These are phyloP conservation scores for Platorchestia sp. DNA, from an alignment of 1,140 invertebrate species.

Conservation along the genomic window DNA sequence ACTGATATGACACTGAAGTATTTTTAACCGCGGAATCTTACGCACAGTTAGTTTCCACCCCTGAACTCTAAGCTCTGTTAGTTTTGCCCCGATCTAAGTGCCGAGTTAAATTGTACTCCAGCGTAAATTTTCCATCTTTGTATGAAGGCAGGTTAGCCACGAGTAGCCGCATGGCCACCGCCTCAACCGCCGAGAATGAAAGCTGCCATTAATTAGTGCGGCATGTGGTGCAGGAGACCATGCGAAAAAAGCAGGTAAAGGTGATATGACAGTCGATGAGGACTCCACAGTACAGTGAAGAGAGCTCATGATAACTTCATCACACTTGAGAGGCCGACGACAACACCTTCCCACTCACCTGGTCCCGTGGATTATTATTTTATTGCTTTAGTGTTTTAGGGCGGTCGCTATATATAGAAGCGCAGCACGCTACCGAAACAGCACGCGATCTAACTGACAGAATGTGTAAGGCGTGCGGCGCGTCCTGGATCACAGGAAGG, in stretches of 20 bases:
- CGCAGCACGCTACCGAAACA: background rate
- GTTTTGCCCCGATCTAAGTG: no score
- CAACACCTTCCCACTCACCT: conserved; percentile 41
- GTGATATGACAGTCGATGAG: background rate
- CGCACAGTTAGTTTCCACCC: no score
- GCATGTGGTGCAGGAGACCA: background rate
- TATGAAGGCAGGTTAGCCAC: background rate
- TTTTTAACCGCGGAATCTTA: no score
- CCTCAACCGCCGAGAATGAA: background rate
- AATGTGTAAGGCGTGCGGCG: no score
- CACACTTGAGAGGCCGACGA: background rate
- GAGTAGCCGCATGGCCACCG: background rate
- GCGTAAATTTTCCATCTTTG: background rate
- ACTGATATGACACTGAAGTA: no score
- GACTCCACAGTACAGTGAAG: background rate
- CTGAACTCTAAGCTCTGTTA: no score
- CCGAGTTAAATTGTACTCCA: background rate
- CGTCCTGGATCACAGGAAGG: no score
- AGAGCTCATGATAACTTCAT: background rate
- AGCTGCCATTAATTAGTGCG: background rate
- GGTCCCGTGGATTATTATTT: conserved; percentile 15
- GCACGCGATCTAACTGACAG: background rate
- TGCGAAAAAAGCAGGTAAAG: background rate
- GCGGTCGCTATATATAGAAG: background rate
- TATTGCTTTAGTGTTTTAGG: conserved; percentile 42